Evolutionary conservation across 2,797 vertebrate species (phyloP).

Genomic region (Poeciliopsis turneri): DNA sequence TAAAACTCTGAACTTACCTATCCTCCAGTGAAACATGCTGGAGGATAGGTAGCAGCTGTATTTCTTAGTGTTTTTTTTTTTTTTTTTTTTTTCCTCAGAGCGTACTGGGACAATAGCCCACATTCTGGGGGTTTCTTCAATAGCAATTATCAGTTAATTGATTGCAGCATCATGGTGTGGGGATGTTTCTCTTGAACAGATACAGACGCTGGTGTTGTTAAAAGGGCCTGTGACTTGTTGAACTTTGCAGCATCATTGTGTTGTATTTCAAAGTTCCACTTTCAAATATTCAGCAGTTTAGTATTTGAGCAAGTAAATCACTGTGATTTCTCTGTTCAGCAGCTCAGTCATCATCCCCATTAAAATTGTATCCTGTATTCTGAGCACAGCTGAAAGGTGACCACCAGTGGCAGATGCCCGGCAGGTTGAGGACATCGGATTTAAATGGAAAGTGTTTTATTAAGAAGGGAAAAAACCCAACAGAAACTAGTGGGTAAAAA

Average conservation of each 20-base stretch:
- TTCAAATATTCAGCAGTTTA: not conserved
- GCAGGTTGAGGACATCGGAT: not conserved
- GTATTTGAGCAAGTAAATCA: not conserved
- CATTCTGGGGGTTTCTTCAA: too few relatives aligned
- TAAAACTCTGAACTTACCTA: not conserved
- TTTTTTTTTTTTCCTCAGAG: too few relatives aligned
- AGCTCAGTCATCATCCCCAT: not conserved
- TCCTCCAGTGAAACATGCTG: not conserved
- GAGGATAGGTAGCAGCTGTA: too few relatives aligned
- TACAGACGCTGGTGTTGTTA: not conserved
- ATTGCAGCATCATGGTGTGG: not conserved
- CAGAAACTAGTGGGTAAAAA: constrained; percentile 38
- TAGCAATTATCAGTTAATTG: too few relatives aligned
- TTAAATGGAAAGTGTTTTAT: constrained; percentile 20
- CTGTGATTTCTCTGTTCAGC: not conserved
- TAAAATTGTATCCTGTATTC: not conserved
- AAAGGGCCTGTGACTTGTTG: not conserved
- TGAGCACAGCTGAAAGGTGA: not conserved
- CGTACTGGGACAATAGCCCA: too few relatives aligned
- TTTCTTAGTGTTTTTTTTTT: too few relatives aligned
- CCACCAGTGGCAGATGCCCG: not conserved
- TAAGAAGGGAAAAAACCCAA: not conserved
- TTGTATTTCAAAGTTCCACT: not conserved
- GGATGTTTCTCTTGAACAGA: not conserved
- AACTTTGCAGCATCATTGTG: not conserved